Percentiles rank a stretch among this genome's conserved stretches.
These are phyloP conservation scores for Nothocercus julius DNA, from an alignment of 2,113 vertebrate genomes.

Conservation along the genomic window DNA sequence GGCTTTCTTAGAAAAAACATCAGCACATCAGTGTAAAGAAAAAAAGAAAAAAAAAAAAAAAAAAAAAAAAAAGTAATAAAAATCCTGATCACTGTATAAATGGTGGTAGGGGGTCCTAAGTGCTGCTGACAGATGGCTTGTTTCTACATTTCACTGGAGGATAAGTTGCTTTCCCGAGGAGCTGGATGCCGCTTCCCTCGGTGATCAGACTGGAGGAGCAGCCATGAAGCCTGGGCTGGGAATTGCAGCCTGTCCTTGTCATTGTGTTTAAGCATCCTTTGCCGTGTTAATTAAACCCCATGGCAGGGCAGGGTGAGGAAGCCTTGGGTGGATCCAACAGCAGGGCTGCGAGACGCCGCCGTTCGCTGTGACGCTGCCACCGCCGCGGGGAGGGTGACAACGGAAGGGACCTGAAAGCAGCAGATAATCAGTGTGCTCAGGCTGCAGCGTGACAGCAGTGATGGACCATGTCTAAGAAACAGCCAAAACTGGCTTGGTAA, in stretches of 20 bases:
- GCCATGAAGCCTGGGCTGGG: background rate
- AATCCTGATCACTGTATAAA: fast-evolving
- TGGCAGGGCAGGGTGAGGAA: background rate
- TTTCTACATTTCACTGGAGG: background rate
- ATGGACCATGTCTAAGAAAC: background rate
- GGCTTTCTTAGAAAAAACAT: background rate
- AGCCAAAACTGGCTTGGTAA: background rate
- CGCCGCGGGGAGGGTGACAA: fast-evolving
- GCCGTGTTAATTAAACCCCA: background rate
- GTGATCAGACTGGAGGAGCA: background rate
- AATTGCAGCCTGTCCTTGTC: background rate
- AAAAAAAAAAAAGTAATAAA: background rate
- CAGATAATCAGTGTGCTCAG: fast-evolving
- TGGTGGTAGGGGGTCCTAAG: background rate
- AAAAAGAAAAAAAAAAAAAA: too few species aligned
- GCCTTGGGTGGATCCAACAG: background rate
- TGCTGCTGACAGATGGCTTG: background rate
- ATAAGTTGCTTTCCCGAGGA: background rate
- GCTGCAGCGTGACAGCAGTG: background rate
- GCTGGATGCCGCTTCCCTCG: background rate
- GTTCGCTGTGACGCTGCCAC: too few species aligned
- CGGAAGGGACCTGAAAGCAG: background rate
- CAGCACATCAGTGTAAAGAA: fast-evolving
- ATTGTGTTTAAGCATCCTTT: background rate
- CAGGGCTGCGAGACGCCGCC: background rate